Percentiles rank a stretch among this genome's conserved stretches.
phyloP scores from a whole-genome alignment of 2,888 invertebrate genomes.

The Meteorus colon region DNA sequence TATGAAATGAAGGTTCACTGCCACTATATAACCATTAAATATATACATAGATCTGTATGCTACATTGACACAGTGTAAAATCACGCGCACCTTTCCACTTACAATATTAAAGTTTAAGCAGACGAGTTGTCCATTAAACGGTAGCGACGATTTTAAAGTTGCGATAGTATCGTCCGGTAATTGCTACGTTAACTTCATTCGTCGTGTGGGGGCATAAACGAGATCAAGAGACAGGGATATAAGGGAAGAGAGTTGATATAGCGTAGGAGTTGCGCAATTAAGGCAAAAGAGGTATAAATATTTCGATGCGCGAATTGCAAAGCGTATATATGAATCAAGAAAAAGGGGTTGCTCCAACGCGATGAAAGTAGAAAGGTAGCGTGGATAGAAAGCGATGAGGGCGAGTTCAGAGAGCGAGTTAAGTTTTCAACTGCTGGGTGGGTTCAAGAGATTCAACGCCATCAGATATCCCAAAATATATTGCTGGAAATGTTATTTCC shows the following conservation, averaged over 20 bases:
- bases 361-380: slow-evolving; percentile 32
- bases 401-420: slow-evolving; percentile 59
- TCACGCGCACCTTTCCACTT: slow-evolving; percentile 8
- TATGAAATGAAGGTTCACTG: not conserved
- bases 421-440: slow-evolving; percentile 63
- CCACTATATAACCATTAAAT: not conserved
- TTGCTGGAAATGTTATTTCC: slow-evolving; percentile 63
- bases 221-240: slow-evolving; percentile 57
- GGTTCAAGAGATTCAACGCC: slow-evolving; percentile 54
- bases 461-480: slow-evolving; percentile 67
- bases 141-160: slow-evolving; percentile 53
- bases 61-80: not conserved
- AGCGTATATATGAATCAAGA: slow-evolving; percentile 18
- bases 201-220: slow-evolving; percentile 59
- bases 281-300: slow-evolving; percentile 66
- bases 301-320: slow-evolving; percentile 54
- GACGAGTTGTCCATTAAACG: slow-evolving; percentile 54
- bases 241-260: slow-evolving; percentile 57
- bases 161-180: slow-evolving; percentile 61
- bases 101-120: slow-evolving; percentile 50
- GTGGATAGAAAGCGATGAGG: slow-evolving; percentile 29
- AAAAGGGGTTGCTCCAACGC: slow-evolving; percentile 2
- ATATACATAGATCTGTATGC: not conserved
- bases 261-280: slow-evolving; percentile 60
- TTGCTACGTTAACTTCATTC: slow-evolving; percentile 61